Conservation (phyloP, 1,140 invertebrate species). For the Catajapyx aquilonaris region DNA sequence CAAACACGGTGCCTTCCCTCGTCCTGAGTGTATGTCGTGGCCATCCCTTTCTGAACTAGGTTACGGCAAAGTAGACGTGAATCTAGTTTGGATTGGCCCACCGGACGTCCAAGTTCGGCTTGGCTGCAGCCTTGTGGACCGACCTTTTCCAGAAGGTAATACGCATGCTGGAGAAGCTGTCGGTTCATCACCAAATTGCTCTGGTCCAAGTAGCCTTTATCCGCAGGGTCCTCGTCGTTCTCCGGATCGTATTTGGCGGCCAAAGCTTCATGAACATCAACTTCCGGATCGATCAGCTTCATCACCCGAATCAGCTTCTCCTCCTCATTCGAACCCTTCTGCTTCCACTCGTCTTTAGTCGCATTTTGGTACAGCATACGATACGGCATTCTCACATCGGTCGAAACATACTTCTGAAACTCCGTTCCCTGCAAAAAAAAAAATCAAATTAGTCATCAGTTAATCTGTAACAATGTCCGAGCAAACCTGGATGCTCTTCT, state of each 20-base stretch:
- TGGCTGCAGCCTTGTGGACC: constrained; percentile 26
- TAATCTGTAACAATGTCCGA: no score
- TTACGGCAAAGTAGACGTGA: constrained; percentile 25
- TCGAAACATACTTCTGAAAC: constrained; percentile 18
- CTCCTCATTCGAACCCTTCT: constrained; percentile 22
- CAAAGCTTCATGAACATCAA: constrained; percentile 23
- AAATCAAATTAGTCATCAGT: no score
- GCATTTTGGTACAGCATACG: constrained; percentile 35
- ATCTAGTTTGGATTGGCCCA: constrained; percentile 29
- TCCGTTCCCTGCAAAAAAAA: constrained; percentile 22
- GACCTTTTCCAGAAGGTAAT: constrained; percentile 21
- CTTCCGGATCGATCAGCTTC: constrained; percentile 26
- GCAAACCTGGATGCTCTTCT: no score
- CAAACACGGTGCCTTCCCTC: constrained; percentile 28
- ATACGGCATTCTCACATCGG: constrained; percentile 27
- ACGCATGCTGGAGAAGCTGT: constrained; percentile 26
- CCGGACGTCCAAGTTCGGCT: constrained; percentile 19
- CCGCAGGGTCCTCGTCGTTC: constrained; percentile 18
- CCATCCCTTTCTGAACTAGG: constrained; percentile 21
- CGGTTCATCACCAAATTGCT: constrained; percentile 18
- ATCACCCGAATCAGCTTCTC: constrained; percentile 30
- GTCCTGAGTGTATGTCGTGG: constrained; percentile 28
- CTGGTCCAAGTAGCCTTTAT: constrained; percentile 22
- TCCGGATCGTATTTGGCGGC: constrained; percentile 8
- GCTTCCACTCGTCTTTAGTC: constrained; percentile 25